Base-by-base conservation (phyloP, 2,888 invertebrate species). In the Chromoteleia sp. region DNA sequence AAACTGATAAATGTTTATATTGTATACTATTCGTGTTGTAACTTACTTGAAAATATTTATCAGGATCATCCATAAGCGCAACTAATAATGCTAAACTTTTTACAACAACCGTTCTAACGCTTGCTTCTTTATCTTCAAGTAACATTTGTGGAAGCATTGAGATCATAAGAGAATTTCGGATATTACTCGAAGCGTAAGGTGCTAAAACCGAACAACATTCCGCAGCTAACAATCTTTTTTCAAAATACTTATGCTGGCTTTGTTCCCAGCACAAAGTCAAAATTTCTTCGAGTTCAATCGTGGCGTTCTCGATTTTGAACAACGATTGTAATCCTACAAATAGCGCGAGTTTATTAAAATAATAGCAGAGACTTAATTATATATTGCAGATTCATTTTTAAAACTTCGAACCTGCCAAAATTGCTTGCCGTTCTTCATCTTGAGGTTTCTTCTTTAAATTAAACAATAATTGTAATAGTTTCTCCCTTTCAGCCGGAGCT, bases 241-340 rank as follows among this genome's bases (percentile, higher is more conserved):
- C 96, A 1, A 93, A 91, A 89, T 95, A 94, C 85, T 95, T 95
- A 87, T 95, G 94, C 63, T 93, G 94, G 83, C 95, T 93, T 91
- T 95, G 95, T 87, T 95, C 95, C 95, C 95, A 96, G 88, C 95
- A 95, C 83, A 95, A 94, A 0, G 95, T 95, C 50, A 96, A 90
- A 67, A 96, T 92, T 89, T 95, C 95, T 77, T 94, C 94, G 87
- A 94, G 94, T n/a, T 95, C 93, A 59, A 94, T 87, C 15, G 92
- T 91, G 36, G 91, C 91, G n/a, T 92, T 92, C 25, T 92, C 92
- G 56, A 91, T 90, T 86, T 92, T 92, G 5, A 93, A 92, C 79
- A 93, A 92, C 8, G 90, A 90, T 25, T 92, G 87, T 56, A 93
- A 90, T 68, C 93, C 93, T 93, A 79, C 7, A 52, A 65, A 61